Evolutionary conservation across 1,140 invertebrate genomes (phyloP).

Genomic region (Zophobas atratus): DNA sequence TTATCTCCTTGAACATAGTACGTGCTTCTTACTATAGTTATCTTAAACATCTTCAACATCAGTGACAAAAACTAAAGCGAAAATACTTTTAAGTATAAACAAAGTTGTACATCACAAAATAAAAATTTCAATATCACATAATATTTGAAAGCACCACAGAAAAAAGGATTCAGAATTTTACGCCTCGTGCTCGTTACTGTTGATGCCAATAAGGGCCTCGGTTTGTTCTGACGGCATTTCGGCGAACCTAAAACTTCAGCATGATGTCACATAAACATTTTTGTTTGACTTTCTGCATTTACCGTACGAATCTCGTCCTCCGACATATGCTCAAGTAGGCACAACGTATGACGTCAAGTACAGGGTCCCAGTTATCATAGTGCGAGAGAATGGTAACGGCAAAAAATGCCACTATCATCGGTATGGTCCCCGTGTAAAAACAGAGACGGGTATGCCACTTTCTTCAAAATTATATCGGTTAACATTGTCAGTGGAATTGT

Average conservation of each 20-base stretch:
- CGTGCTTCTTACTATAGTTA: constrained; percentile 4
- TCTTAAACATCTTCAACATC: constrained; percentile 1
- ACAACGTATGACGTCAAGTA: constrained; percentile 77
- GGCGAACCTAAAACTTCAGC: constrained; percentile 72
- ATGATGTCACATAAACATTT: constrained; percentile 29
- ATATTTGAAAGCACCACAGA: constrained; percentile 42
- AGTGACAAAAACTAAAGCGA: constrained; percentile 12
- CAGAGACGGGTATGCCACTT: constrained; percentile 79
- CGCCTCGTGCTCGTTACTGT: constrained; percentile 72
- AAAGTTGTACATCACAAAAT: constrained; percentile 42
- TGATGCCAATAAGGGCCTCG: constrained; percentile 80
- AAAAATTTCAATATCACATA: constrained; percentile 45
- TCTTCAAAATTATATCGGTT: constrained; percentile 84
- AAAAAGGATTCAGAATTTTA: constrained; percentile 61
- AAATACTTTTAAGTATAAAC: constrained; percentile 13
- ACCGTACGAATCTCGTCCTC: constrained; percentile 60
- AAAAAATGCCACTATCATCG: constrained; percentile 85
- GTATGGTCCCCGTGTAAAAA: constrained; percentile 87
- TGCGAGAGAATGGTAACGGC: constrained; percentile 82
- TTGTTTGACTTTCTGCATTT: constrained; percentile 34
- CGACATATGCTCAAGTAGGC: constrained; percentile 60
- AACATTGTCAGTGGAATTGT: constrained; percentile 90
- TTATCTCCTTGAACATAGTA: constrained; percentile 41
- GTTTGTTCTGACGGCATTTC: constrained; percentile 81
- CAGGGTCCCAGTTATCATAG: constrained; percentile 90